Conservation (phyloP, 2,113 vertebrate genomes). For the Caranx ignobilis region DNA sequence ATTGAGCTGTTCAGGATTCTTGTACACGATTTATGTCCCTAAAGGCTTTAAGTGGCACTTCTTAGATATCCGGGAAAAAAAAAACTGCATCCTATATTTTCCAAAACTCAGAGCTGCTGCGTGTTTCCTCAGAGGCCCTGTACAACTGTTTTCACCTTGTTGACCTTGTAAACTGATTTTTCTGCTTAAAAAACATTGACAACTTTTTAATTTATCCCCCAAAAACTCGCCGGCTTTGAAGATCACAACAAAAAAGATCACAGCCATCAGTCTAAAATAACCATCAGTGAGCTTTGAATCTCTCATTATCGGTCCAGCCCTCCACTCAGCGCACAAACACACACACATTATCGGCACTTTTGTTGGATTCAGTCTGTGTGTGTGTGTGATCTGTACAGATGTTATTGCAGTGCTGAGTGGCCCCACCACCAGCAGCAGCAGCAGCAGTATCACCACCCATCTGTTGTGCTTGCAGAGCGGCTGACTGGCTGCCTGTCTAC, state of each 20-base stretch:
- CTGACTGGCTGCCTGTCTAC: conserved; percentile 31
- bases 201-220: neutral
- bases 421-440: conserved; percentile 3
- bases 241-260: too few species aligned
- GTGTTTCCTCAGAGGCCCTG: neutral
- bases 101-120: neutral
- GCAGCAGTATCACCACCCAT: conserved; percentile 25
- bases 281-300: neutral
- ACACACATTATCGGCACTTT: conserved; percentile 32
- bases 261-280: neutral
- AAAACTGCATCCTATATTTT: neutral
- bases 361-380: conserved; percentile 2
- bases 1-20: neutral
- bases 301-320: neutral
- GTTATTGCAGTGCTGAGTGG: conserved; percentile 10
- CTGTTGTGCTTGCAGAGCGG: conserved; percentile 47
- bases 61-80: neutral
- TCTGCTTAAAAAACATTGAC: neutral
- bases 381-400: conserved; percentile 14
- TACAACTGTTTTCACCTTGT: neutral
- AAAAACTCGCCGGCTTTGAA: neutral
- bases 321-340: conserved; percentile 8
- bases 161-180: neutral
- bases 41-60: neutral
- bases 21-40: neutral